These are phyloP conservation scores for Mamestra configurata DNA, from an alignment of 1,140 invertebrate genomes.

Conservation along the genomic window DNA sequence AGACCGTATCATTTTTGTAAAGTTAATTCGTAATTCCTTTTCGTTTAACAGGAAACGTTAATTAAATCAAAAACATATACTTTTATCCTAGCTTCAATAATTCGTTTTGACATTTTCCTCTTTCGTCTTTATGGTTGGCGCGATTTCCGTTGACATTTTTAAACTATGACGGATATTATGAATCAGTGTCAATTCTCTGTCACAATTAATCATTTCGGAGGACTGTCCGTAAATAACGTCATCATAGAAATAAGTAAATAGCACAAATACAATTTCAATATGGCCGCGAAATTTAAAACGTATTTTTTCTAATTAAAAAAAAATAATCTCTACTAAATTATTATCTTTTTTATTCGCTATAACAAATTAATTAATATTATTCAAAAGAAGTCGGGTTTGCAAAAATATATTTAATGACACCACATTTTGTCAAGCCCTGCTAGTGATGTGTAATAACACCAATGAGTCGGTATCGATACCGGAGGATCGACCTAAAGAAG, in stretches of 20 bases:
- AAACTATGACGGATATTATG: constrained; percentile 20
- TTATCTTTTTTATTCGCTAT: not conserved
- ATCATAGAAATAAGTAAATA: constrained; percentile 9
- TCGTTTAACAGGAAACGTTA: not conserved
- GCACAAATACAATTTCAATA: not conserved
- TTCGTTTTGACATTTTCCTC: constrained; percentile 17
- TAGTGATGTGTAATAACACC: constrained; percentile 47
- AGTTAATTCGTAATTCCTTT: not conserved
- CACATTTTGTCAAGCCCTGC: not conserved
- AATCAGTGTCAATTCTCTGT: constrained; percentile 7
- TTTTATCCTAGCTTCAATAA: not conserved
- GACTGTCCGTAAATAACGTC: constrained; percentile 29
- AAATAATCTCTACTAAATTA: not conserved
- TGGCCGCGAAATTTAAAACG: constrained; percentile 18
- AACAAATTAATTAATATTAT: no score
- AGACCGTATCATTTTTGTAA: no score
- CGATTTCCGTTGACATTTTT: constrained; percentile 28
- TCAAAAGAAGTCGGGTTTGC: not conserved
- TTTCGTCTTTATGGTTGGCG: constrained; percentile 6
- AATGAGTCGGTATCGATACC: constrained; percentile 36
- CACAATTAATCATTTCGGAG: constrained; percentile 19
- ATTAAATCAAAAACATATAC: not conserved
- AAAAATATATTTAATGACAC: not conserved
- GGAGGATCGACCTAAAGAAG: not conserved
- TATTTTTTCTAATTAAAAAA: not conserved